phyloP scores from a whole-genome alignment of 2,113 vertebrate species.

The Cryptomyrus ogoouensis region DNA sequence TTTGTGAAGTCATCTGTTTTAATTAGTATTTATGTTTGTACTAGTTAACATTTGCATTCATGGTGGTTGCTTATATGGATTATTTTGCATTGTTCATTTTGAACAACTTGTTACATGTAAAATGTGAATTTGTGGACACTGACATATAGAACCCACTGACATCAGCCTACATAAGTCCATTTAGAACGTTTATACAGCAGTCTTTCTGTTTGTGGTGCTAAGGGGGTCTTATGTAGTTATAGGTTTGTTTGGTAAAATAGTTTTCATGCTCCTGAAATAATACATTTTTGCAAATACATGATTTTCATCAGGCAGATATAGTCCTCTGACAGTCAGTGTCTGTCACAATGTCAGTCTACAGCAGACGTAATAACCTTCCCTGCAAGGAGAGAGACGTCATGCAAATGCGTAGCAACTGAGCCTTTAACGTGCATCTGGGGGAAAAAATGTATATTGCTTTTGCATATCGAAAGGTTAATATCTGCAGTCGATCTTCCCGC shows the following conservation, averaged over 20 bases:
- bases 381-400: not conserved
- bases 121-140: not conserved
- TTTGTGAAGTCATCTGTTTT: not conserved
- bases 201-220: not conserved
- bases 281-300: not conserved
- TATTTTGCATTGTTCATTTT: not conserved
- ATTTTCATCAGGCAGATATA: not conserved
- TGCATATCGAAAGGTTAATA: slow-evolving; percentile 39
- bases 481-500: slow-evolving; percentile 30
- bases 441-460: slow-evolving; percentile 9
- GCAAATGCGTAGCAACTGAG: slow-evolving; percentile 24
- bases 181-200: not conserved
- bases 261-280: not conserved
- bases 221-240: not conserved
- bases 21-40: not conserved
- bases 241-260: not conserved
- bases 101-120: not conserved
- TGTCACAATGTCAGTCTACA: not conserved
- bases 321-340: not conserved
- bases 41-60: not conserved
- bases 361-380: not conserved
- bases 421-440: slow-evolving; percentile 17
- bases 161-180: not conserved
- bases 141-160: not conserved
- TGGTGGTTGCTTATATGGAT: not conserved